Conservation (phyloP, 2,113 vertebrate genomes). For the Cinclus mexicanus region DNA sequence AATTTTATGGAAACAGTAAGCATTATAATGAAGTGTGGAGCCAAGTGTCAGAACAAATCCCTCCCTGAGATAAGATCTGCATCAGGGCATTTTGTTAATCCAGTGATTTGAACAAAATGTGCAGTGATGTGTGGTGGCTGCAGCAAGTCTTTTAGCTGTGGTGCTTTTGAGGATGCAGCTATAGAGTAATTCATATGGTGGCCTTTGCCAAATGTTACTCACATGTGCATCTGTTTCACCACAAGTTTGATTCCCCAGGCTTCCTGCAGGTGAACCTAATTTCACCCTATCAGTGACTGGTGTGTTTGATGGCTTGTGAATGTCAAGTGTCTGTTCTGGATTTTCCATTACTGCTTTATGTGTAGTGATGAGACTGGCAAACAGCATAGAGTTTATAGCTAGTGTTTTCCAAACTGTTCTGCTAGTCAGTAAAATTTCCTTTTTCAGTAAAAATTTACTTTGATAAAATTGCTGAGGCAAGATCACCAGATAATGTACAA, state of each 20-base stretch:
- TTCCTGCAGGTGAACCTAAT: not conserved
- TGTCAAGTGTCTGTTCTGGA: not conserved
- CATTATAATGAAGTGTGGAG: not conserved
- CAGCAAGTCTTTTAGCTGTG: not conserved
- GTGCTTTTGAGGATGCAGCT: not conserved
- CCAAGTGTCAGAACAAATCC: not conserved
- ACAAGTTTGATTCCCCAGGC: not conserved
- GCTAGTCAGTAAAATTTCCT: not conserved
- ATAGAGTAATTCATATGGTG: rapidly evolving
- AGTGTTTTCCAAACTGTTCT: not conserved
- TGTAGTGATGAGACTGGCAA: not conserved
- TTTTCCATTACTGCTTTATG: not conserved
- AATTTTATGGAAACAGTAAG: constrained; percentile 1
- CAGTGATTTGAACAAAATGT: not conserved
- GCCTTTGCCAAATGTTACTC: not conserved
- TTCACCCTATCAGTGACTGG: not conserved
- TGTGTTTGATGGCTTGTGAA: not conserved
- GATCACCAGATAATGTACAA: not conserved
- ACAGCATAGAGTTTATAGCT: not conserved
- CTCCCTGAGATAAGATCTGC: not conserved
- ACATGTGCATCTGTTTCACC: not conserved
- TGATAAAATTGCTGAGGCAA: not conserved
- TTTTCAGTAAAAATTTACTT: not conserved
- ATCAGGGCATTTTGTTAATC: not conserved
- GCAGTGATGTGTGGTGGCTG: not conserved